Evolutionary conservation across 1,140 invertebrate genomes (phyloP).

Genomic region (Drosophila sechellia): DNA sequence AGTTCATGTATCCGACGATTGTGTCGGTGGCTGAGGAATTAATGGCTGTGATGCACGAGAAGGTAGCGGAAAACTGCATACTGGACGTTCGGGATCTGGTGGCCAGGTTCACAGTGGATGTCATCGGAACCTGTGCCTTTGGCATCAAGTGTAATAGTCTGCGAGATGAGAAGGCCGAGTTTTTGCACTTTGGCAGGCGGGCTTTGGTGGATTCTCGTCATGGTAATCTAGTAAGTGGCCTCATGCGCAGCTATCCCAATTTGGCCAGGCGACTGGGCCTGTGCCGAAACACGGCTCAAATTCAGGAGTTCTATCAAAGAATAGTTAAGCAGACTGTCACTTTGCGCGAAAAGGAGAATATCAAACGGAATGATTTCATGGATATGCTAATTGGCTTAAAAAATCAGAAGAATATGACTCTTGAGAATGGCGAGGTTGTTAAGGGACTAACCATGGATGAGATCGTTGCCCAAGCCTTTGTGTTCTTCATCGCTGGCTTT

Average conservation of each 20-base stretch:
- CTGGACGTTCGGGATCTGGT: conserved; percentile 68
- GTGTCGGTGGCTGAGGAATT: conserved; percentile 53
- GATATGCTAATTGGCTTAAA: conserved; percentile 86
- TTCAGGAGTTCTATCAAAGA: conserved; percentile 85
- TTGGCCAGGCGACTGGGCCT: conserved; percentile 70
- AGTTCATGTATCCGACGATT: conserved; percentile 85
- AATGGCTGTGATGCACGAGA: conserved; percentile 40
- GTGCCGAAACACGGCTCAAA: conserved; percentile 50
- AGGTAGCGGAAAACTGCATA: conserved; percentile 3
- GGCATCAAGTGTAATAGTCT: conserved; percentile 87
- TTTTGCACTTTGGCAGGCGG: conserved; percentile 67
- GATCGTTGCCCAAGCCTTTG: conserved; percentile 75
- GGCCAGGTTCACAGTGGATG: conserved; percentile 76
- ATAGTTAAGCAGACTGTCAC: conserved; percentile 85
- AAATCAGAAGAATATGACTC: conserved; percentile 29
- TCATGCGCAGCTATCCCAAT: conserved; percentile 23
- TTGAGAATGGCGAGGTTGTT: conserved; percentile 36
- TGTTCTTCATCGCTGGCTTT: conserved; percentile 87
- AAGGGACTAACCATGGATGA: conserved; percentile 59
- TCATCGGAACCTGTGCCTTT: conserved; percentile 87
- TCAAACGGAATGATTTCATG: conserved; percentile 86
- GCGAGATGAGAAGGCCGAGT: conserved; percentile 85
- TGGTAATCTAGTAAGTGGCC: neutral
- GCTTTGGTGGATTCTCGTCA: conserved; percentile 43
- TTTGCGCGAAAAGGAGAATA: conserved; percentile 84